phyloP scores from a whole-genome alignment of 2,797 vertebrate genomes.

The Enteromius afrohamiltoni region DNA sequence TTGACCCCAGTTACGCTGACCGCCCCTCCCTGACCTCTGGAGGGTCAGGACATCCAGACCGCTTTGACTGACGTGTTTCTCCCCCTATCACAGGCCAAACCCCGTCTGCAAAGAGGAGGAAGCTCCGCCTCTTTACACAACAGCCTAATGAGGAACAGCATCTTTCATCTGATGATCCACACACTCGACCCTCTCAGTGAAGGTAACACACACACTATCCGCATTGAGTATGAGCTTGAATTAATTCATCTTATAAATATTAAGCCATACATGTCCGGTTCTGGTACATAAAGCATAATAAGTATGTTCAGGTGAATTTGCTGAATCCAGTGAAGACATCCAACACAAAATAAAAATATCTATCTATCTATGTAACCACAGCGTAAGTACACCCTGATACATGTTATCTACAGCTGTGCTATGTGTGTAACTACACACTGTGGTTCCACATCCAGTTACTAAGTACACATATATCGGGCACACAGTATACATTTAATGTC shows the following conservation, averaged over 20 bases:
- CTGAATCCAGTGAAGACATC: too few relatives aligned
- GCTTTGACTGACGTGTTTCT: conserved; percentile 59
- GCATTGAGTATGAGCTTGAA: neutral
- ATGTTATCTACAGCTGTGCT: too few relatives aligned
- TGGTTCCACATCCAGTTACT: too few relatives aligned
- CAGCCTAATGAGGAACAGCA: conserved; percentile 98
- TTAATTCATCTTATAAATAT: neutral
- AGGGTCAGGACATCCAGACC: neutral
- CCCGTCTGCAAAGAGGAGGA: conserved; percentile 93
- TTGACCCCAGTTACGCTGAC: neutral
- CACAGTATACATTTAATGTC: too few relatives aligned
- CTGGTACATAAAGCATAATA: too few relatives aligned
- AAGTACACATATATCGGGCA: too few relatives aligned
- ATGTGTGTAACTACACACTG: too few relatives aligned
- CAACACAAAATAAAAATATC: too few relatives aligned
- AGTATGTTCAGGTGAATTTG: too few relatives aligned
- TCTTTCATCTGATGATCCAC: conserved; percentile 99
- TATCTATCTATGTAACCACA: too few relatives aligned
- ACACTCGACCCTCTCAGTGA: conserved; percentile 96
- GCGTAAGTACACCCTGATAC: too few relatives aligned
- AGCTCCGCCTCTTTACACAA: conserved; percentile 98
- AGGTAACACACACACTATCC: conserved; percentile 78
- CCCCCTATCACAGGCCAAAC: conserved; percentile 83
- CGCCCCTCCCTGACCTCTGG: neutral
- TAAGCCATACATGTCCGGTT: neutral